Percentiles rank a stretch among this genome's conserved stretches.
phyloP scores from a whole-genome alignment of 2,113 vertebrate species.

The Grammomys surdaster region DNA sequence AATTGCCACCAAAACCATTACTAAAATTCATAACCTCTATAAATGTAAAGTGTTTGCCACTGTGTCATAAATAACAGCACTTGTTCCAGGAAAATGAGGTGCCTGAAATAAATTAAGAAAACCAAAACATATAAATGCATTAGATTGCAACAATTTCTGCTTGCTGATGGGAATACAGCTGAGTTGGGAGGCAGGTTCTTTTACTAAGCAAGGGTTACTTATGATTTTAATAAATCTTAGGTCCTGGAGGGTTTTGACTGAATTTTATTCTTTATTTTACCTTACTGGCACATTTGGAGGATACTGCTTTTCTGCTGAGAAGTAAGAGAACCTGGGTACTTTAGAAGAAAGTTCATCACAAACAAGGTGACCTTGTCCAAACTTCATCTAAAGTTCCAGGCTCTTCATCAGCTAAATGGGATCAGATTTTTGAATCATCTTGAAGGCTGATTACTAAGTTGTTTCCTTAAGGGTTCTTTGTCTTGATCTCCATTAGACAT shows the following conservation, averaged over 20 bases:
- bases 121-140: constrained; percentile 87
- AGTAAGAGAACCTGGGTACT: constrained; percentile 55
- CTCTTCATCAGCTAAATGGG: constrained; percentile 7
- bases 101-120: constrained; percentile 89
- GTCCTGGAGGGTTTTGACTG: constrained; percentile 67
- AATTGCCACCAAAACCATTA: constrained; percentile 90
- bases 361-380: constrained; percentile 48
- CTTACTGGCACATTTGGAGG: constrained; percentile 77
- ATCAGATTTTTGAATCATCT: background rate
- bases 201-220: constrained; percentile 83
- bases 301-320: constrained; percentile 59
- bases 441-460: background rate
- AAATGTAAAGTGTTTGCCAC: constrained; percentile 89
- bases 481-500: background rate
- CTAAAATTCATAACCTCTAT: constrained; percentile 90
- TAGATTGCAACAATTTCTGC: constrained; percentile 87
- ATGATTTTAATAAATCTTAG: constrained; percentile 84
- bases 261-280: constrained; percentile 40
- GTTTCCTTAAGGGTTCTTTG: background rate
- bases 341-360: constrained; percentile 38
- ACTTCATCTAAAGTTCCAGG: background rate
- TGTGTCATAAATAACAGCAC: constrained; percentile 87
- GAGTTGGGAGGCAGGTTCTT: constrained; percentile 81
- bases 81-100: constrained; percentile 89
- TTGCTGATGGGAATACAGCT: constrained; percentile 80